These are phyloP conservation scores for Hephaestus fuliginosus DNA, from an alignment of 2,797 vertebrate species.

Conservation along the genomic window DNA sequence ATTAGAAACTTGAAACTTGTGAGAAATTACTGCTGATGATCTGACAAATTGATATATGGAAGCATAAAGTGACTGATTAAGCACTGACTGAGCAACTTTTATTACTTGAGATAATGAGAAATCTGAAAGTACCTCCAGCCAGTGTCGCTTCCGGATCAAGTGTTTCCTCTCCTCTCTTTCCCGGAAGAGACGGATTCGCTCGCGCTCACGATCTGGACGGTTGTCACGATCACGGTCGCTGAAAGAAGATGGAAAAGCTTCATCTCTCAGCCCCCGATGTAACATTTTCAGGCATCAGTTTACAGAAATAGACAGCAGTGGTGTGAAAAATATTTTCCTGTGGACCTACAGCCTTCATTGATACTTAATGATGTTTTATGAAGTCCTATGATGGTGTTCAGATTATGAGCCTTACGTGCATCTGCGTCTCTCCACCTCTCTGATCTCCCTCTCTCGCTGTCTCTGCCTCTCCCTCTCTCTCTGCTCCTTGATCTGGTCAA, in stretches of 20 bases:
- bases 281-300: background rate
- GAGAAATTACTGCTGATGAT: background rate
- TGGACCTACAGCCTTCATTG: background rate
- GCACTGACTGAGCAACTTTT: background rate
- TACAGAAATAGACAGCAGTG: background rate
- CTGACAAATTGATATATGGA: background rate
- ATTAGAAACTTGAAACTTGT: background rate
- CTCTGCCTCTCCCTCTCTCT: slow-evolving; percentile 94
- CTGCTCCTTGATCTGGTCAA: slow-evolving; percentile 99
- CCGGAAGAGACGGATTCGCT: slow-evolving; percentile 91
- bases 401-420: slow-evolving; percentile 72
- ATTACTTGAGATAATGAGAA: background rate
- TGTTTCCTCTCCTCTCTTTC: slow-evolving; percentile 92
- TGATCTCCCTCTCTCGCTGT: slow-evolving; percentile 93
- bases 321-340: background rate
- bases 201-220: slow-evolving; percentile 89
- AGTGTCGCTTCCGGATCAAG: slow-evolving; percentile 89
- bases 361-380: background rate
- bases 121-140: slow-evolving; percentile 85
- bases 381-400: background rate
- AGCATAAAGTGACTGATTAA: background rate
- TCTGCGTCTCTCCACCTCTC: slow-evolving; percentile 94
- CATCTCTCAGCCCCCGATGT: background rate
- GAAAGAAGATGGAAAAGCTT: background rate
- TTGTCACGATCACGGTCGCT: slow-evolving; percentile 85